Base-by-base conservation (phyloP, 1,140 invertebrate species). In the Seison nebaliae region DNA sequence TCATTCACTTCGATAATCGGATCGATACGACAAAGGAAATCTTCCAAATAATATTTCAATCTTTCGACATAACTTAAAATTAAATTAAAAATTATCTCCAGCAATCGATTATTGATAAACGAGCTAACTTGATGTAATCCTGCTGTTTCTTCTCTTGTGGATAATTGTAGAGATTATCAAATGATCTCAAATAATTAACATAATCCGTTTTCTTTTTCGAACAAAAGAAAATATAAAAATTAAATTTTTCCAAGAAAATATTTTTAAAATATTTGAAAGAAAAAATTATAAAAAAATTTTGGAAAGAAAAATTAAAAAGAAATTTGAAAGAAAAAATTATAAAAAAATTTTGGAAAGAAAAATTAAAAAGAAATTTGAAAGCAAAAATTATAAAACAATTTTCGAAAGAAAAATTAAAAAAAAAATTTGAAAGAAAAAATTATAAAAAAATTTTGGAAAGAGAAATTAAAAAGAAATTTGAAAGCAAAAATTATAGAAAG, bases 141-240 rank as follows among this genome's bases (percentile, higher is more conserved):
- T 74, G 71, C 51, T 78, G 83, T 55, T 94, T 94, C 18, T 73
- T 69, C 43, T 93, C 84, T 51, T 78, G 77, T 0, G 80, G 73
- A 50, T 93, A 80, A 47, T 94, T 86, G 62, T 77, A 88, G 2
- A 98, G 62, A 53, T 83, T 77, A 56, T 98, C 86, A 56, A 94
- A 96, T 32, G 71, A 74, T 32, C 72, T 72, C 21, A 98, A 54
- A 55, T 93, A 98, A 1, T 72, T 74, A 16, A 94, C 79, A 53
- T 98, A 98, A 57, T 96, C 86, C 14, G 83, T 69, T 67, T 79
- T 86, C 67, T 76, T 58, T 44, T 69, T 67, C 45, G 50, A 30
- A 36, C 19, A 21, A 36, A 28, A 28, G 22, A 7, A 24, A 24
- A 7, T 7, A 11, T 24, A 7, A 7, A 7, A 7, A 11, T 24